Percentiles rank a stretch among this genome's conserved stretches.
phyloP scores from a whole-genome alignment of 2,888 invertebrate species.

The Gastrophysa polygoni region DNA sequence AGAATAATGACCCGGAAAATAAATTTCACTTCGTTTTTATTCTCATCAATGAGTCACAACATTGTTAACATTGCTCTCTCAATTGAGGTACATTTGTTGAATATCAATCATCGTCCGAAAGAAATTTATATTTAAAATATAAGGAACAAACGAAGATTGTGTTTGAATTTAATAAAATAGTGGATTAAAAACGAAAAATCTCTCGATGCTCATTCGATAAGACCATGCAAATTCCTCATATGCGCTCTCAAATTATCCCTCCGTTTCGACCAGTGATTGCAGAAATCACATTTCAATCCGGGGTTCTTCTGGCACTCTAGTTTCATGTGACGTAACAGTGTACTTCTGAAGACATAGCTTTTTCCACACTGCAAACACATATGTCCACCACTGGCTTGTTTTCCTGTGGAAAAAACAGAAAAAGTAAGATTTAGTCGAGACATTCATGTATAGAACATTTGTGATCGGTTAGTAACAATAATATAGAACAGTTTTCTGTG shows the following conservation, averaged over 20 bases:
- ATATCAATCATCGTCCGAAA: no score
- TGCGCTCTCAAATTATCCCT: constrained; percentile 12
- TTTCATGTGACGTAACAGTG: constrained; percentile 42
- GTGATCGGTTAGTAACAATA: background rate
- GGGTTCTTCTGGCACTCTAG: constrained; percentile 44
- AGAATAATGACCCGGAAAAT: no score
- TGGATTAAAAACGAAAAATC: background rate
- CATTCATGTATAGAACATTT: no score
- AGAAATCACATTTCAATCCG: constrained; percentile 36
- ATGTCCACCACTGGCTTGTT: background rate
- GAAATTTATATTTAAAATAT: no score
- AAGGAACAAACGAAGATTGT: no score
- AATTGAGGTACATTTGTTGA: no score
- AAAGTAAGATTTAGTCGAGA: no score
- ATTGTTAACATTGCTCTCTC: no score
- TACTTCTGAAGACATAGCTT: constrained; percentile 37
- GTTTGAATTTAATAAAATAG: constrained; percentile 8
- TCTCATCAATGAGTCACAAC: no score
- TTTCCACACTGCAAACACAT: constrained; percentile 25
- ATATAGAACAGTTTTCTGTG: background rate
- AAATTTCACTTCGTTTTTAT: no score
- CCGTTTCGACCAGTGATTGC: constrained; percentile 19
- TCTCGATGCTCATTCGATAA: background rate
- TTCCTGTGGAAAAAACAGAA: background rate
- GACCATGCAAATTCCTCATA: constrained; percentile 14